Evolutionary conservation across 2,888 invertebrate genomes (phyloP), one percentile per base, ranked within the genome.

Genomic region (Ypsolopha sequella): DNA sequence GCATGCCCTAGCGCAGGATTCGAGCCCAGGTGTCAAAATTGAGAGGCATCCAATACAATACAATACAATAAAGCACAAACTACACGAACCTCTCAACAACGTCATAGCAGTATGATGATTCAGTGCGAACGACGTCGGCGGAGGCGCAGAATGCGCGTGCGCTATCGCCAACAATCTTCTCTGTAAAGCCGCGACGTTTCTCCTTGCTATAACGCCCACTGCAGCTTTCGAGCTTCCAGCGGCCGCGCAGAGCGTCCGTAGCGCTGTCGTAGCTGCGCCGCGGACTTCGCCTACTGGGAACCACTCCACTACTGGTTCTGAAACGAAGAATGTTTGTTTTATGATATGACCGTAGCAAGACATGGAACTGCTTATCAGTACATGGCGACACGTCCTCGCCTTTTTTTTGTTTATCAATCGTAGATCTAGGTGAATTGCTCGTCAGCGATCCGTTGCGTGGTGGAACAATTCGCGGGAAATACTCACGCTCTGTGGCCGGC

Each of bases 241-340:
- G 13, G 59, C 59, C 24, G 75, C 80, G 60, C 80, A 82, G 6
- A 80, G 54, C 0, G 76, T 70, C 0, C 82, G 74, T 36, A 80
- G 69, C 7, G 69, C 73, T 52, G 66, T 63, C 52, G 76, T 75
- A 53, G 81, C 80, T 9, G 80, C 73, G 0, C 71, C 67, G 0
- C 85, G 77, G 0, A 85, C 84, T 50, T 86, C 86, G 54, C 70
- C 76, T 34, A 86, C 85, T 9, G 85, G 85, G 82, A 81, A 81
- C 72, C 76, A 81, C 56, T 81, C 80, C 24, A 76, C 7, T 43
- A 8, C 8, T 13, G 43, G 8, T 43, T 43, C 43, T 43, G 43
- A 13, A 11, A 13, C 11, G 6, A 39, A 6, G 10, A 39, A 4
- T 24, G 4, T n/a, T n/a, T n/a, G n/a, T n/a, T n/a, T n/a, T n/a